phyloP scores from a whole-genome alignment of 2,888 invertebrate genomes.

The Eurytoma californica region DNA sequence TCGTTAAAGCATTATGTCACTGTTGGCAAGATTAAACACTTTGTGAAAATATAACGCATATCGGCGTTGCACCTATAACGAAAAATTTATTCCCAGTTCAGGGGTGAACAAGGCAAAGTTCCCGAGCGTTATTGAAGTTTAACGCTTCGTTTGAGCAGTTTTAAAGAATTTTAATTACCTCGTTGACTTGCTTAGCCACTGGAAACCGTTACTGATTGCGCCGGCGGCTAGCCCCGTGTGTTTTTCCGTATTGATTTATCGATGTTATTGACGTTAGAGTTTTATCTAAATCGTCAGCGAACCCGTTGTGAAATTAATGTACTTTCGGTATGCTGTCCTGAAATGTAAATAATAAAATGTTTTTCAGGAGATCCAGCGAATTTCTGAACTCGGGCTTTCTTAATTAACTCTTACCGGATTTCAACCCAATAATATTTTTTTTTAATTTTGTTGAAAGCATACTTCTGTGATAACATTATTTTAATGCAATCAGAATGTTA shows the following conservation, averaged over 20 bases:
- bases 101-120: background rate
- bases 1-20: background rate
- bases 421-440: too few relatives aligned
- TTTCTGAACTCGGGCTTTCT: background rate
- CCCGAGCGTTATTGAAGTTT: conserved; percentile 5
- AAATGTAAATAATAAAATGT: background rate
- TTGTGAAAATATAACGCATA: conserved; percentile 13
- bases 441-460: too few relatives aligned
- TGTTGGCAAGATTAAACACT: background rate
- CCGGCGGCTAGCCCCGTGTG: conserved; percentile 6
- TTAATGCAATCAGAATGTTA: background rate
- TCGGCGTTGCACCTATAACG: conserved; percentile 3
- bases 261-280: conserved; percentile 30
- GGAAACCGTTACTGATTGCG: conserved; percentile 22
- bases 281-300: conserved; percentile 16
- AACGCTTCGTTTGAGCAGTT: conserved; percentile 21
- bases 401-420: too few relatives aligned
- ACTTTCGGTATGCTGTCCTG: too few relatives aligned
- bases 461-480: background rate
- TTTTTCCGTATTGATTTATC: conserved; percentile 34
- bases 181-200: conserved; percentile 19
- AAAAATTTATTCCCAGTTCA: background rate
- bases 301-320: background rate
- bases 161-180: conserved; percentile 33
- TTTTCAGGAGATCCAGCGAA: background rate